Conservation (phyloP, 2,888 invertebrate genomes). For the Eurytoma californica region DNA sequence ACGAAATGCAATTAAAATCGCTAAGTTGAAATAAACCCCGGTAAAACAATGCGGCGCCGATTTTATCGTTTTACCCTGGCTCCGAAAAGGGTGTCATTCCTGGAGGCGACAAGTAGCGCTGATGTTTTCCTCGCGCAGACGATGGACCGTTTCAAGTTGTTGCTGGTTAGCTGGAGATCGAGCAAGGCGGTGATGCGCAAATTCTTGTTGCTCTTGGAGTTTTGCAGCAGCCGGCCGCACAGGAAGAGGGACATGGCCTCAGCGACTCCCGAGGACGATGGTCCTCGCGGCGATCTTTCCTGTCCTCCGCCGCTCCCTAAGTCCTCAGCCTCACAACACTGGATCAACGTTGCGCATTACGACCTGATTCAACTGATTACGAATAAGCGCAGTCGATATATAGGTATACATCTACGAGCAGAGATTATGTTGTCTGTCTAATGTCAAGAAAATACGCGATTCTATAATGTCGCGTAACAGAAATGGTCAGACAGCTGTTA, state of each 20-base stretch:
- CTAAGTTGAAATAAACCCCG: slow-evolving; percentile 14
- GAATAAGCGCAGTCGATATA: background rate
- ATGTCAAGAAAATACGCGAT: background rate
- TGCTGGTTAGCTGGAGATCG: slow-evolving; percentile 3
- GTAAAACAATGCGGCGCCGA: background rate
- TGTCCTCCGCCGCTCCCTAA: background rate
- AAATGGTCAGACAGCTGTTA: no score
- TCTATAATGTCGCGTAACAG: background rate
- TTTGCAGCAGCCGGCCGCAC: slow-evolving; percentile 34
- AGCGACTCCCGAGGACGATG: slow-evolving; percentile 16
- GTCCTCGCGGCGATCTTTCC: slow-evolving; percentile 4
- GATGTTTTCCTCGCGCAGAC: slow-evolving; percentile 31
- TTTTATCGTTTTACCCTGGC: slow-evolving; percentile 33
- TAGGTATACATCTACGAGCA: background rate
- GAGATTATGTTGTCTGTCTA: background rate
- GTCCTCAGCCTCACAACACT: background rate
- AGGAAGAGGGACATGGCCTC: slow-evolving; percentile 46
- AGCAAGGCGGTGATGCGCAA: slow-evolving; percentile 11
- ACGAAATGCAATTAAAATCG: slow-evolving; percentile 36
- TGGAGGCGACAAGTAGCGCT: slow-evolving; percentile 10
- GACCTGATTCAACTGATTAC: no score
- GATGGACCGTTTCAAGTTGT: background rate
- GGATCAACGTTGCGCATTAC: slow-evolving; percentile 25
- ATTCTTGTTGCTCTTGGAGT: slow-evolving; percentile 1
- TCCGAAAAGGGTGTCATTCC: background rate